phyloP scores from a whole-genome alignment of 2,113 vertebrate genomes.

The Oenanthe oenanthe region DNA sequence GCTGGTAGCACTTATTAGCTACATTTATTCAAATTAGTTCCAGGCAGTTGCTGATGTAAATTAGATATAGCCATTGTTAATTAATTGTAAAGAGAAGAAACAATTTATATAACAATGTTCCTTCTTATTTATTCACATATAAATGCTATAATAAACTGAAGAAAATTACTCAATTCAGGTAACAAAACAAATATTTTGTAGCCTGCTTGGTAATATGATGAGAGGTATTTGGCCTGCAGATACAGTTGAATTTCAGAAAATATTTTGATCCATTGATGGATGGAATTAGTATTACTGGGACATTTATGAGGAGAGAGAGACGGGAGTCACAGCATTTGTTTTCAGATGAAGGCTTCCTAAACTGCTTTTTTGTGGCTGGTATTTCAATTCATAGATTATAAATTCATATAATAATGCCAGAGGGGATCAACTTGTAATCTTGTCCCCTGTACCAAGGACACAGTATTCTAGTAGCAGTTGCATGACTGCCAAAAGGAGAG shows the following conservation, averaged over 20 bases:
- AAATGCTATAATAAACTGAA: not conserved
- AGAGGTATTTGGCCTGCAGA: not conserved
- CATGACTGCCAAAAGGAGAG: not conserved
- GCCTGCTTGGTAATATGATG: not conserved
- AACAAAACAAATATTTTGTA: not conserved
- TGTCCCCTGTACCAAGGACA: constrained; percentile 28
- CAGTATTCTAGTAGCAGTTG: constrained; percentile 24
- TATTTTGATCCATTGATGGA: not conserved
- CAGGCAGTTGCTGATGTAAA: not conserved
- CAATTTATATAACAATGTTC: not conserved
- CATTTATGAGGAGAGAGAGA: not conserved
- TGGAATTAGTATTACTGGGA: not conserved
- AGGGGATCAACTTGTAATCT: not conserved
- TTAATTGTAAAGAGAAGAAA: not conserved
- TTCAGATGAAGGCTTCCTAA: not conserved
- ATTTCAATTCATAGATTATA: constrained; percentile 13
- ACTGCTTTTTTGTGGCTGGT: not conserved
- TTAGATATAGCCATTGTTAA: not conserved
- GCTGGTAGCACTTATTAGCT: not conserved
- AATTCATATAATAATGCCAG: constrained; percentile 3
- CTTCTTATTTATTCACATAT: not conserved
- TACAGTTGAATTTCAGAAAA: not conserved
- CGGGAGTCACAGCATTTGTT: not conserved
- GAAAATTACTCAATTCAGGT: not conserved
- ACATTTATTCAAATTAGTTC: not conserved